Percentiles rank a stretch among this genome's conserved stretches.
Conservation (phyloP, 2,113 vertebrate species). For the Lophura nycthemera region DNA sequence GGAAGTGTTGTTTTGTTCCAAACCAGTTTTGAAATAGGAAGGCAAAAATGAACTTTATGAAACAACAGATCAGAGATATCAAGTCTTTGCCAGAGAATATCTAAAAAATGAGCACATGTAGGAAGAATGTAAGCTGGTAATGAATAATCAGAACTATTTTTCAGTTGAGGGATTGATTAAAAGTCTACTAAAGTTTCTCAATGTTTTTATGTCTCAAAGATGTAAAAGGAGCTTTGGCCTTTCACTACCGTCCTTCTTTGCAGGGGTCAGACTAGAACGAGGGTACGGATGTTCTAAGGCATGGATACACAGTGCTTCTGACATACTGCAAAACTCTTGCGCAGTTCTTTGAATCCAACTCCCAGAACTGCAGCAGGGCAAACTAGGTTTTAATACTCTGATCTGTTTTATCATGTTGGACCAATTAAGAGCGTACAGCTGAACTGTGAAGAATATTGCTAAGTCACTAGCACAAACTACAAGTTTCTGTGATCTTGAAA, state of each 20-base stretch:
- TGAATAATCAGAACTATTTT: constrained; percentile 36
- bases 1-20: not conserved
- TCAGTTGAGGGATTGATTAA: not conserved
- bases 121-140: constrained; percentile 14
- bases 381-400: not conserved
- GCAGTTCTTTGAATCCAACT: not conserved
- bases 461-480: not conserved
- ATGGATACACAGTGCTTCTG: not conserved
- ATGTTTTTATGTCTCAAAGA: not conserved
- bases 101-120: not conserved
- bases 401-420: not conserved
- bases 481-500: not conserved
- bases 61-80: not conserved
- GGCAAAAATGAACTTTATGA: not conserved
- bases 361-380: not conserved
- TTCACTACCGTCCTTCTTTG: not conserved
- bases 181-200: not conserved
- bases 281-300: not conserved
- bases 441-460: not conserved
- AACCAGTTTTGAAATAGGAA: not conserved
- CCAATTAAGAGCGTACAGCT: not conserved
- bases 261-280: not conserved
- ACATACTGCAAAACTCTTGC: not conserved
- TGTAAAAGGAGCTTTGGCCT: rapidly evolving
- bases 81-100: not conserved